Base-by-base conservation (phyloP, 2,888 invertebrate genomes). In the Aporophyla lueneburgensis region DNA sequence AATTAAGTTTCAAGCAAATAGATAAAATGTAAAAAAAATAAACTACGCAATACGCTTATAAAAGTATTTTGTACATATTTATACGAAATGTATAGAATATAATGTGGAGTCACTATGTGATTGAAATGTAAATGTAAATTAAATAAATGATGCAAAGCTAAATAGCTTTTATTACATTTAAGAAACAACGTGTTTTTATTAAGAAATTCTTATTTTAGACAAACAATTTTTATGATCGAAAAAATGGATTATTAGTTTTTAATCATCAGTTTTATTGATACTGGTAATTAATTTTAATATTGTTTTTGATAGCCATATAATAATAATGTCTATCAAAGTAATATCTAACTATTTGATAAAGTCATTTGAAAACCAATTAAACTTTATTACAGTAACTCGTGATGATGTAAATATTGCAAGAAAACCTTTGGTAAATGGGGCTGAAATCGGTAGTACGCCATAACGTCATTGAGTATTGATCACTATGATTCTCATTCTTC, bases 101-200 rank as follows among this genome's bases (percentile, higher is more conserved):
- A 84, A 84, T 83, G 79, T 88, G 78, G 86, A 84, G 91, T 93
- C 93, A 93, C 92, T 92, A 81, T 93, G 94, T 94, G 93, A 93
- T 93, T 70, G 56, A 81, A 85, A 88, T 87, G 84, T 90, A 86
- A 90, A 89, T 89, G 84, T 90, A 85, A 90, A 90, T 89, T 87
- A 90, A 89, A 89, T 85, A 87, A 86, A 87, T 74, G 80, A 85
- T 81, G 81, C 82, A 81, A 80, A 81, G 76, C 78, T 80, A 58
- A n/a, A 69, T 24, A 72, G 62, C 61, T 70, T 71, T 82, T 83
- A 75, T 63, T 78, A 63, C 66, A 77, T 79, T 81, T 78, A 78
- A 70, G 53, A 80, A 67, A 70, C 33, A 68, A 43, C 16, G 53
- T 72, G 33, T 80, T 80, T 83, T 5, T 78, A 78, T 83, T 56